Percentiles rank a stretch among this genome's conserved stretches.
Evolutionary conservation across 2,113 vertebrate genomes (phyloP).

Genomic region (Oreocharis arfaki): DNA sequence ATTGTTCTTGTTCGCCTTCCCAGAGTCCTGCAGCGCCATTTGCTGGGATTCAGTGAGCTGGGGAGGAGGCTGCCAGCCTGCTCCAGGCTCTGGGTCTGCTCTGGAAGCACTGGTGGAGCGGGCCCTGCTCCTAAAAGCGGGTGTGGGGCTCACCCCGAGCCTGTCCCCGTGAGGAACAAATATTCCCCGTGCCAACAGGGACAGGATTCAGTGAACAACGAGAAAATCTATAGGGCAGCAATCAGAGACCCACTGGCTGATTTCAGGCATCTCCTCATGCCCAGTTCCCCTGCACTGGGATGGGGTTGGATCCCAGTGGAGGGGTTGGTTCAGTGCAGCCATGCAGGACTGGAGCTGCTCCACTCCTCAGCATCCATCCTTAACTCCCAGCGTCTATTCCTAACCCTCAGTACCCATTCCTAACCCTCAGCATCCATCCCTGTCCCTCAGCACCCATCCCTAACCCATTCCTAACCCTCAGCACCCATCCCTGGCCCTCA

Average conservation of each 20-base stretch:
- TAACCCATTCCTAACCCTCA: neutral
- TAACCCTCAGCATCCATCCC: accelerated
- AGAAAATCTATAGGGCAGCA: neutral
- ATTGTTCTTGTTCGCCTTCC: neutral
- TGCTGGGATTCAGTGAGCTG: neutral
- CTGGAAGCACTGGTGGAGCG: neutral
- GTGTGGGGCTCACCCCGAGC: neutral
- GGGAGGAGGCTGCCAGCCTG: neutral
- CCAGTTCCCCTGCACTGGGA: neutral
- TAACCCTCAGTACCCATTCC: neutral
- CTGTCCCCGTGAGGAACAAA: neutral
- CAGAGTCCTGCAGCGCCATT: neutral
- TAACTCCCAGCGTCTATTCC: neutral
- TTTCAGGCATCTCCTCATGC: neutral
- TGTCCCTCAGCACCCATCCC: too few species aligned
- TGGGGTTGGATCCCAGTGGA: neutral
- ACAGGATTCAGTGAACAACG: neutral
- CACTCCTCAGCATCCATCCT: neutral
- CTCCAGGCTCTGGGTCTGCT: neutral
- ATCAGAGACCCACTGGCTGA: neutral
- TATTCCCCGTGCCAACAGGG: neutral
- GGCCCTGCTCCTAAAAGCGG: neutral
- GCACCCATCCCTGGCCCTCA: neutral
- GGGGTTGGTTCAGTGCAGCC: neutral
- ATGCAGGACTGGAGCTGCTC: neutral